These are phyloP conservation scores for Calcarius ornatus DNA, from an alignment of 2,113 vertebrate genomes.

Conservation along the genomic window DNA sequence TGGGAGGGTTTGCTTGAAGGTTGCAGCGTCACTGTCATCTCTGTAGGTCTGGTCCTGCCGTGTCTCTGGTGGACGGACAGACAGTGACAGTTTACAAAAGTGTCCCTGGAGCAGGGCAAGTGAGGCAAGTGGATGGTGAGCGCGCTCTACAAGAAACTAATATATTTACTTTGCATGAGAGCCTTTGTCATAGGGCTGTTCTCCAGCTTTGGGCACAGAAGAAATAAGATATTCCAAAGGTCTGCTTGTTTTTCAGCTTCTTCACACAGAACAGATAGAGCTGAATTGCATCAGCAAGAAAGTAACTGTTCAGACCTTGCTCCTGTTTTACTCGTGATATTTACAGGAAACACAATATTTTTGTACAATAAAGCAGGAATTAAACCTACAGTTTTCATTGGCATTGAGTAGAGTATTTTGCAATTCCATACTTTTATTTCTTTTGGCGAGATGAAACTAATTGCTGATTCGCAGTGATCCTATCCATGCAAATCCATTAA, in stretches of 20 bases:
- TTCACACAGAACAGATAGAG: neutral
- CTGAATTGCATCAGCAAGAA: neutral
- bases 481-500: neutral
- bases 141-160: neutral
- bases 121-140: neutral
- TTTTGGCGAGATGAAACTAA: neutral
- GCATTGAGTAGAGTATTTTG: neutral
- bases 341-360: neutral
- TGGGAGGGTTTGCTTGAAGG: slow-evolving; percentile 91
- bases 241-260: neutral
- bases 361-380: neutral
- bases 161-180: neutral
- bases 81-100: neutral
- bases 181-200: neutral
- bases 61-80: slow-evolving; percentile 74
- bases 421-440: neutral
- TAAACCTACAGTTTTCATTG: neutral
- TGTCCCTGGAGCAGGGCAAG: neutral
- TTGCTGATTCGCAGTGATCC: neutral
- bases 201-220: neutral
- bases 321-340: neutral
- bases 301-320: neutral
- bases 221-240: neutral
- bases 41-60: slow-evolving; percentile 77
- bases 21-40: slow-evolving; percentile 89